Base-by-base conservation (phyloP, 2,888 invertebrate species). In the Andrena trimmerana region DNA sequence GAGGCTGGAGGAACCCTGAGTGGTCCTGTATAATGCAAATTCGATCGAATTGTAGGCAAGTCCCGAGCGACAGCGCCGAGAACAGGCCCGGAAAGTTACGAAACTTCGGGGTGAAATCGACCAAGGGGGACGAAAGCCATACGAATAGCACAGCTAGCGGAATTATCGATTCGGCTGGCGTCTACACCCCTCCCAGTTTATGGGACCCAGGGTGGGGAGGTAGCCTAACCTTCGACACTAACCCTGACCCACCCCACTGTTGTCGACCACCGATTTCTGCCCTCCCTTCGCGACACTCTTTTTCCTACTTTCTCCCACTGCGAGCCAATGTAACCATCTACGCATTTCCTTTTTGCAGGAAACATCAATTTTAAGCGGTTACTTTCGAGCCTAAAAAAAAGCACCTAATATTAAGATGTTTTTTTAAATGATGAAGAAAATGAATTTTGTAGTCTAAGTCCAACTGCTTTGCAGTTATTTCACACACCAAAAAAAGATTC, bases 171-270 rank as follows among this genome's bases (percentile, higher is more conserved):
- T 85, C 70, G 66, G 60, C 70, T 66, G 42, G 74, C 71, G 66
- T 77, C 63, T 63, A 54, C 76, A 62, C 16, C 60, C 63, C 68
- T 70, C 27, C 75, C 50, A 60, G 36, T 50, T 59, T 27, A 71
- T 70, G 76, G 73, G 60, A 63, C 70, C 67, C 68, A 50, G 67
- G 66, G 81, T 69, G 70, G 70, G 74, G 78, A 65, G 73, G 67
- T 78, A 83, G 80, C 85, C 86, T 88, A 89, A 90, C 90, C 89
- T 90, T 88, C 89, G 86, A 88, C 88, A 86, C 86, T 90, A 90
- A 90, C 90, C 90, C 90, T 90, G 90, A 90, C 90, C 90, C 88
- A 87, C 86, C 88, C 86, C 85, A 90, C 83, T 78, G 72, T 54
- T 77, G 59, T 52, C 65, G 57, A 33, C 72, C 73, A 24, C 78